Percentiles rank a stretch among this genome's conserved stretches.
phyloP scores from a whole-genome alignment of 2,888 invertebrate genomes.

The Callinectes sapidus region DNA sequence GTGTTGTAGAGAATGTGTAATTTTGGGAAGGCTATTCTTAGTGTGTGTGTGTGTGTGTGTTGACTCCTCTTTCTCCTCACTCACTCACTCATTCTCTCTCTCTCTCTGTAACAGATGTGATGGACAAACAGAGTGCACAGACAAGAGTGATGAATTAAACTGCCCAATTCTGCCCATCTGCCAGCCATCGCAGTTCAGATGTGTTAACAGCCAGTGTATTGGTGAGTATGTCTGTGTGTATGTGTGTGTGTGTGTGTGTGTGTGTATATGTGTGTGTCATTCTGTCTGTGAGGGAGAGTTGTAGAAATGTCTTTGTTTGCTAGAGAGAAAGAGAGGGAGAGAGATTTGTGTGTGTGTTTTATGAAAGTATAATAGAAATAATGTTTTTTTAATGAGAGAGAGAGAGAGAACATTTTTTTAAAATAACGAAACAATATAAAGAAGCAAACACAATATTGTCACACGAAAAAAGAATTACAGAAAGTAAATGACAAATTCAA shows the following conservation, averaged over 20 bases:
- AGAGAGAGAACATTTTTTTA: background rate
- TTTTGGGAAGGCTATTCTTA: too few relatives aligned
- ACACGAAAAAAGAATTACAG: background rate
- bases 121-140: conserved; percentile 87
- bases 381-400: background rate
- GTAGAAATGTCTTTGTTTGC: too few relatives aligned
- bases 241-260: background rate
- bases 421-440: background rate
- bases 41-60: too few relatives aligned
- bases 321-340: background rate
- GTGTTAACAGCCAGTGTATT: conserved; percentile 83
- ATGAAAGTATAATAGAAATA: background rate
- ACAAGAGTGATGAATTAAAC: conserved; percentile 87
- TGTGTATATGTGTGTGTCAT: background rate
- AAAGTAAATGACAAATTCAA: background rate
- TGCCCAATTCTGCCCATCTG: conserved; percentile 86
- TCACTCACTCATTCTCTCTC: background rate
- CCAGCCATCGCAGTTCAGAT: conserved; percentile 83
- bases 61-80: background rate
- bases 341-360: background rate
- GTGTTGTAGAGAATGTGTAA: too few relatives aligned
- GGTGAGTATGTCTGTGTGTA: conserved; percentile 76
- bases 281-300: background rate
- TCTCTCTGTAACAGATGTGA: conserved; percentile 81
- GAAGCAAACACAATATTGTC: too few relatives aligned